These are phyloP conservation scores for Epinotia bilunana DNA, from an alignment of 2,888 invertebrate species.

Conservation along the genomic window DNA sequence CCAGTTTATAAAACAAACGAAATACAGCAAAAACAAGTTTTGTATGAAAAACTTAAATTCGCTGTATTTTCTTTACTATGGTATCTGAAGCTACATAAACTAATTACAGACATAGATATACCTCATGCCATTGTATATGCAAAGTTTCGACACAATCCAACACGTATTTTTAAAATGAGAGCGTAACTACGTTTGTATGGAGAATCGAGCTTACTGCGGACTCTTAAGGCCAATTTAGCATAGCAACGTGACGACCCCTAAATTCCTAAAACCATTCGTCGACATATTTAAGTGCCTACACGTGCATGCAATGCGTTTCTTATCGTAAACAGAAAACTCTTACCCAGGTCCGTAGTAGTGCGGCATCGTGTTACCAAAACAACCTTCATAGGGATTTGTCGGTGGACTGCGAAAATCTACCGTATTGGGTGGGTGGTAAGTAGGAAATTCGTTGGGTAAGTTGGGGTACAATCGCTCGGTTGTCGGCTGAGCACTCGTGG, in stretches of 20 bases:
- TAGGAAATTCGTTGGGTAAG: conserved; percentile 14
- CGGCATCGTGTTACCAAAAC: conserved; percentile 20
- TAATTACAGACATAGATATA: too few relatives aligned
- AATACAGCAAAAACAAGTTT: too few relatives aligned
- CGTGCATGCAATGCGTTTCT: neutral
- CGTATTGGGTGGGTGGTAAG: conserved; percentile 6
- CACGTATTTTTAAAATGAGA: too few relatives aligned
- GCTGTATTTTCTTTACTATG: too few relatives aligned
- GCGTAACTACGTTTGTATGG: too few relatives aligned
- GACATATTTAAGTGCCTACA: neutral
- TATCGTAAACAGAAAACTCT: neutral
- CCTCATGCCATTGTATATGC: too few relatives aligned
- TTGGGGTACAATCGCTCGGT: conserved; percentile 12
- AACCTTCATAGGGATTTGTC: neutral
- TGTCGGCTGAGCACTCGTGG: neutral
- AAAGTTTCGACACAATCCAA: too few relatives aligned
- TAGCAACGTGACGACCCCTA: neutral
- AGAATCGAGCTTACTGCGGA: too few relatives aligned
- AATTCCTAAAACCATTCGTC: neutral
- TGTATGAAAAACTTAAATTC: too few relatives aligned
- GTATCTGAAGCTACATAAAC: too few relatives aligned
- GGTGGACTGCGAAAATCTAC: neutral
- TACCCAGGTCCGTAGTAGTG: conserved; percentile 3
- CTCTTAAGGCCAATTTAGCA: too few relatives aligned
- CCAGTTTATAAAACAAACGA: too few relatives aligned